Conservation (phyloP, 2,888 invertebrate genomes). For the Pteria penguin region DNA sequence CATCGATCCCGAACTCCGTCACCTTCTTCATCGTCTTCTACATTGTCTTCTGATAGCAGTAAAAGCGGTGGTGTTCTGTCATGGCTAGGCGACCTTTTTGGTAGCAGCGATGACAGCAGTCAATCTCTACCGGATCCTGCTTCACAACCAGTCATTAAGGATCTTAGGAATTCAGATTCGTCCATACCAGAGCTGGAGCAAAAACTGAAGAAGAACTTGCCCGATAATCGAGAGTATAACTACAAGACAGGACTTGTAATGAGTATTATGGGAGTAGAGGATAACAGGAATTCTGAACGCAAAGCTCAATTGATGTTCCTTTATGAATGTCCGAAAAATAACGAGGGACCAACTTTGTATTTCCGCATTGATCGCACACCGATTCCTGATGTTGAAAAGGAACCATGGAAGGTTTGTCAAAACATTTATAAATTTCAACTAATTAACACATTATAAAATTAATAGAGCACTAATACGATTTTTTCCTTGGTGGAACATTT, state of each 20-base stretch:
- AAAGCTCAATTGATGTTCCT: conserved; percentile 46
- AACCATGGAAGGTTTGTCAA: conserved; percentile 54
- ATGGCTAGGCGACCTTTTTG: neutral
- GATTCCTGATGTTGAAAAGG: conserved; percentile 36
- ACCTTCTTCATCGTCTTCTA: neutral
- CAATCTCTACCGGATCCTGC: neutral
- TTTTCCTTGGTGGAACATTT: too few relatives aligned
- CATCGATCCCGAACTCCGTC: neutral
- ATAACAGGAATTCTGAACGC: conserved; percentile 35
- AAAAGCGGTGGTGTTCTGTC: neutral
- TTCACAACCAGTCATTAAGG: neutral
- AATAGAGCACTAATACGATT: too few relatives aligned
- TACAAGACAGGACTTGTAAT: conserved; percentile 46
- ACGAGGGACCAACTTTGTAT: conserved; percentile 30
- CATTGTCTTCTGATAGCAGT: neutral
- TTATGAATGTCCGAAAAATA: conserved; percentile 36
- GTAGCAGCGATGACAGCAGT: neutral
- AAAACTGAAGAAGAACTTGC: neutral
- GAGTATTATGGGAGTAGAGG: conserved; percentile 30
- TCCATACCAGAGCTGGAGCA: neutral
- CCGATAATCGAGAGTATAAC: neutral
- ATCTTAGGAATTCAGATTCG: neutral
- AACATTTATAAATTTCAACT: too few relatives aligned
- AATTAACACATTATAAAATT: too few relatives aligned
- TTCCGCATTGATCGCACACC: conserved; percentile 44